Evolutionary conservation across 2,113 vertebrate species (phyloP).

Genomic region (Lamprotornis superbus): DNA sequence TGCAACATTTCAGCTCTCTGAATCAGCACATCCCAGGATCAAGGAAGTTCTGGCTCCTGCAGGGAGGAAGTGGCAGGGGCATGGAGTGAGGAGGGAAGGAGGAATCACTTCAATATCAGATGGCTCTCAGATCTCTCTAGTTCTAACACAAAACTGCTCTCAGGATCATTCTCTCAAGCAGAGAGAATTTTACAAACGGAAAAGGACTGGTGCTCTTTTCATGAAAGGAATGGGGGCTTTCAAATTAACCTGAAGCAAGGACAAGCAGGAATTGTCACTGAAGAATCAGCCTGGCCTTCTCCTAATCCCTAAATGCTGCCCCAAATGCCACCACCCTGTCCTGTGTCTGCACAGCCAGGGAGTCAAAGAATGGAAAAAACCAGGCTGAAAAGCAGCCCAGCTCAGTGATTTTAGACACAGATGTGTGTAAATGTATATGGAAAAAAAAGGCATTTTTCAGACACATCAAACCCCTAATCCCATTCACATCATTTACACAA

Average conservation of each 20-base stretch:
- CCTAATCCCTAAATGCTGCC: background rate
- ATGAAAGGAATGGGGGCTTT: background rate
- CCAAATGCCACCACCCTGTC: background rate
- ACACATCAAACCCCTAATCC: background rate
- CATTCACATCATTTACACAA: background rate
- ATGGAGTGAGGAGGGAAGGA: background rate
- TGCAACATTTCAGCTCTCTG: background rate
- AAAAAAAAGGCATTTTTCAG: background rate
- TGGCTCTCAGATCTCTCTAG: background rate
- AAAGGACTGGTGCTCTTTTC: background rate
- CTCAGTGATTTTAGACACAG: background rate
- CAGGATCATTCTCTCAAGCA: background rate
- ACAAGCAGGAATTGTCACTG: background rate
- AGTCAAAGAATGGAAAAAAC: background rate
- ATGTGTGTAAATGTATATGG: background rate
- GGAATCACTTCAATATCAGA: background rate
- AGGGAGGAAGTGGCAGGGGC: background rate
- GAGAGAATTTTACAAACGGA: background rate
- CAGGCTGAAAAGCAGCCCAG: background rate
- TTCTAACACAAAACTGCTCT: background rate
- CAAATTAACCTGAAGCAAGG: background rate
- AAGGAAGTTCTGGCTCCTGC: background rate
- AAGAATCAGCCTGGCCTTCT: background rate
- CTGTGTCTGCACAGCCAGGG: background rate
- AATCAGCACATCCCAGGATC: constrained; percentile 1